phyloP scores from a whole-genome alignment of 2,797 vertebrate genomes.

The Buceros bicornis region DNA sequence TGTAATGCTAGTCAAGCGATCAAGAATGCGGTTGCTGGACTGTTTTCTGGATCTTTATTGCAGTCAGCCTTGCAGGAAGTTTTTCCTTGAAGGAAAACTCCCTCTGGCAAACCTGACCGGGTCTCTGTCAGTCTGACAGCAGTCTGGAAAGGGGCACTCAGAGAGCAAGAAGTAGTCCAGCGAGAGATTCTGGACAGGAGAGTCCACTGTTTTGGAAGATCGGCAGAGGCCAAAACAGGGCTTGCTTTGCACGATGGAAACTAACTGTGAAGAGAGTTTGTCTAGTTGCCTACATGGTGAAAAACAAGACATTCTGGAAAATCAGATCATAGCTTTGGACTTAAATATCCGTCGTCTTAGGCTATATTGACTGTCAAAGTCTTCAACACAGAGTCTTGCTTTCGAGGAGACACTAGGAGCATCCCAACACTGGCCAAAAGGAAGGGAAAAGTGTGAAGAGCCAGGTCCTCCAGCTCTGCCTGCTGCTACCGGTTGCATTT shows the following conservation, averaged over 20 bases:
- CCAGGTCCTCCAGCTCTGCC: not conserved
- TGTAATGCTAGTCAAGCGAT: not conserved
- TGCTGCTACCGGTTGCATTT: not conserved
- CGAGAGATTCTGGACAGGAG: not conserved
- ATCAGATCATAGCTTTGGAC: not conserved
- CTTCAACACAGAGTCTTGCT: not conserved
- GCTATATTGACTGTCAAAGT: not conserved
- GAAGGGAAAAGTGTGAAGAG: not conserved
- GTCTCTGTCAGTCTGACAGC: not conserved
- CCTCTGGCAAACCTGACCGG: not conserved
- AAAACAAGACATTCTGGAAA: not conserved
- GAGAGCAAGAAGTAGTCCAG: not conserved
- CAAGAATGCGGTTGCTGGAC: not conserved
- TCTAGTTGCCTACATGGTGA: not conserved
- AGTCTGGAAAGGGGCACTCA: not conserved
- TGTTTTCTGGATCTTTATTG: not conserved
- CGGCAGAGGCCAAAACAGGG: not conserved
- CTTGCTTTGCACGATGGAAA: not conserved
- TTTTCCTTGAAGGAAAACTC: not conserved
- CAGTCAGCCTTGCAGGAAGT: not conserved
- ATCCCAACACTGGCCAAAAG: not conserved
- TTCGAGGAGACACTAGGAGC: fast-evolving
- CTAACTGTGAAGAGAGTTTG: not conserved
- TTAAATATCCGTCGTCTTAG: not conserved
- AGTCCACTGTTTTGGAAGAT: not conserved